These are phyloP conservation scores for Meta bourneti DNA, from an alignment of 2,888 invertebrate genomes.

Conservation along the genomic window DNA sequence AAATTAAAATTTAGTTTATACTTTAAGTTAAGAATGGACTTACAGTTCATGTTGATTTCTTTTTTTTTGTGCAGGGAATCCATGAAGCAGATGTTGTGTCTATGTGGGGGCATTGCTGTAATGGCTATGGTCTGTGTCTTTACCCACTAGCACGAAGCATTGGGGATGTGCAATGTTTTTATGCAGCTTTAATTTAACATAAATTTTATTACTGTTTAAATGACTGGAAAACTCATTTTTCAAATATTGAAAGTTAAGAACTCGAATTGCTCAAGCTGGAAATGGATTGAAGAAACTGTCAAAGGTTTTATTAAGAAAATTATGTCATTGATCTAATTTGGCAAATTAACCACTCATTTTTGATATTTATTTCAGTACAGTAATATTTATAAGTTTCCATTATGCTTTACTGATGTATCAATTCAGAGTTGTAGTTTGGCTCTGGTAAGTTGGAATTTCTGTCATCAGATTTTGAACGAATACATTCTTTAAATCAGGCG, in stretches of 20 bases:
- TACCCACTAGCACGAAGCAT: conserved; percentile 38
- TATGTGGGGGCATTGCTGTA: conserved; percentile 75
- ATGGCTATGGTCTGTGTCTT: conserved; percentile 75
- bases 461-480: no score
- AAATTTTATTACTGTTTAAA: not conserved
- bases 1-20: not conserved
- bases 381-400: no score
- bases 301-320: no score
- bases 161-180: no score
- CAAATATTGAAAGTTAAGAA: not conserved
- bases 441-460: no score
- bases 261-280: not conserved
- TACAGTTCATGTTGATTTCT: not conserved
- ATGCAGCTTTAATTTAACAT: not conserved
- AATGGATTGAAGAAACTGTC: not conserved
- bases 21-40: not conserved
- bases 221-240: not conserved
- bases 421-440: no score
- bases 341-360: no score
- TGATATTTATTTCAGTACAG: no score
- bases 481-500: no score
- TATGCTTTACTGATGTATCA: no score
- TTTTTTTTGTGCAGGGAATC: conserved; percentile 72
- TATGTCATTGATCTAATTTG: no score
- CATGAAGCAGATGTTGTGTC: conserved; percentile 76